Base-by-base conservation (phyloP, 2,888 invertebrate species). In the Dyspetes luteomarginatus region DNA sequence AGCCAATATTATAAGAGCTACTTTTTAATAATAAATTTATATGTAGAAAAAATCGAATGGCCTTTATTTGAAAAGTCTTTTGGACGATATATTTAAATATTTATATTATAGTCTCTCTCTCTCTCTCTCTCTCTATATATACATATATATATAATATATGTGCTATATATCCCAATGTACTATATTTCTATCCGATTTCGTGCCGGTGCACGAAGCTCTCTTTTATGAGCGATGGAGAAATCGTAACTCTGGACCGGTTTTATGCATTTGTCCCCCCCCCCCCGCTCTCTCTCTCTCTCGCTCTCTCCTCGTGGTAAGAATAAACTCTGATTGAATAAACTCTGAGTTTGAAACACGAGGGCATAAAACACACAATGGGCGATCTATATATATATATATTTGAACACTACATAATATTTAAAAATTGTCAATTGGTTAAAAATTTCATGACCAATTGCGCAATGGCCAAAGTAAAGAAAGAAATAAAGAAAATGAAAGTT, bases 171-270 rank as follows among this genome's bases (percentile, higher is more conserved):
- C 22, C 4, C 5, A 7, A 55, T 3, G 22, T 22, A 12, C 1
- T 9, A 24, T 4, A 55, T 55, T 7, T 9, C 9, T 24, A 55
- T 26, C 12, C 26, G 36, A 7, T 26, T 24, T 55, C 12, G 22
- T 48, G 22, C 15, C 7, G 19, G 17, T 19, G 36, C 72, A 26
- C 60, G 48, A 30, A 30, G 48, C 50, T 65, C n/a, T n/a, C 19
- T 64, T 64, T 64, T 64, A 64, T 65, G 22, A 43, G 68, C 74
- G 75, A 50, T 62, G 78, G 43, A 65, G 78, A 75, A 82, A 69
- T 82, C 79, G 74, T 80, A 80, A 83, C 56, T 68, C 64, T 77
- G 64, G 73, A 83, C 83, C 83, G 82, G 80, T 82, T 83, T 64
- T 64, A 52, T 41, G 28, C 36, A 67, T 74, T 55, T 50, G 22